Evolutionary conservation across 1,140 invertebrate species (phyloP), one percentile per base, ranked within the genome.

Genomic region (Leptopilina clavipes): DNA sequence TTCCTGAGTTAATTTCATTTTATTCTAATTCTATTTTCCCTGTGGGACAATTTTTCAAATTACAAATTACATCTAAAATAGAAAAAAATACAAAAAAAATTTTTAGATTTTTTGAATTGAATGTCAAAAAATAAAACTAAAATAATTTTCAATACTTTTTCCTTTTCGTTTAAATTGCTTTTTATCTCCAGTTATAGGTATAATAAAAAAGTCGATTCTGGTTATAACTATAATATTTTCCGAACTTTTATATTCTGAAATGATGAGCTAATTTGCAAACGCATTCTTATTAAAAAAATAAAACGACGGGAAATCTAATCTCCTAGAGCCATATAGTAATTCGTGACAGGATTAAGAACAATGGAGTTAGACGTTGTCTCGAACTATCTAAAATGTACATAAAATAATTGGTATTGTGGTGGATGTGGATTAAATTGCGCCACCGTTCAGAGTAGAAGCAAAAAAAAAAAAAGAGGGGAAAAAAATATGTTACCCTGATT

Each of bases 311-410:
- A 65, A 37, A 65, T n/a, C 59, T 65, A 65, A 65, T 65, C 59
- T 65, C 25, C 25, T 22, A 2, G n/a, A 37, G 59, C 59, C n/a
- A n/a, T 14, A 14, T 59, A 59, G 22, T 65, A 19, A 65, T 65
- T 65, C 59, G 59, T 65, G 59, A 65, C 59, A 65, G 59, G 59
- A 65, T 65, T 37, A 65, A 31, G 6, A 11, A 65, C 59, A 65
- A 65, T 65, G 59, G 59, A 19, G 25, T 65, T 65, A 65, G 59
- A 65, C 59, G 25, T 65, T 31, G 59, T 65, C 56, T 59, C 22
- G 19, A 65, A 65, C 59, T 37, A 65, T 65, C 19, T 31, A 65
- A 40, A 40, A 65, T 65, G 25, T 65, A 65, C 18, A 25, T 59
- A 22, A 22, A 31, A 65, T 31, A 22, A 22, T 40, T 25, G 59